Base-by-base conservation (phyloP, 2,113 vertebrate species). In the Montifringilla adamsi region DNA sequence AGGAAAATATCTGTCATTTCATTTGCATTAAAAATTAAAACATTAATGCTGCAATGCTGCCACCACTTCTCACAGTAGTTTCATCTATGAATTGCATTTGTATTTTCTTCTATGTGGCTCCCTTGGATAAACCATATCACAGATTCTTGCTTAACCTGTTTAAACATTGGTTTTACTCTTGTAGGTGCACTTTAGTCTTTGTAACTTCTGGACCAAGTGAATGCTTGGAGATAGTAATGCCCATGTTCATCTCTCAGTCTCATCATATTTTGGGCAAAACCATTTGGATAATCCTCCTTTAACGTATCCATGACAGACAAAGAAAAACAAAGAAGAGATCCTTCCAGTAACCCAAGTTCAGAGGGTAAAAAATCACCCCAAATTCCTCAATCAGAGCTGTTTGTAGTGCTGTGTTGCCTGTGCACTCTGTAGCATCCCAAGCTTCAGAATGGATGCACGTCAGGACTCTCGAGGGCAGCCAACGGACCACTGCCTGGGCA, bases 361-460 rank as follows among this genome's bases (percentile, higher is more conserved):
- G 30, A 46, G 22, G 13, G 13, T 24, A 20, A 35, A 81, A 73
- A 78, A 15, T 1, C 0, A 53, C 4, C 31, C 55, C 26, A 46
- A 43, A 5, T 39, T 87, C 5, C 30, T 68, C 77, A 74, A 62
- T 53, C 15, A 35, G 55, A 78, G 8, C 0, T 39, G 4, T 37
- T 31, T 33, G 6, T 6, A 62, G 17, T 0, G 0, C 27, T 80
- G 5, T 33, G n/a, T 14, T 53, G 4, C n/a, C 50, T 66, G 12
- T 30, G 31, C 16, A 28, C 39, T 64, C 27, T 50, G 62, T 15
- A 68, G 16, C 49, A 47, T 5, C 31, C 30, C 23, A 35, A 9
- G 14, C 1, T 59, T 63, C 35, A 55, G 52, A 75, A 44, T 0
- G 3, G 17, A 44, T 28, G 12, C 10, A 11, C 2, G 0, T 13